Percentiles rank a stretch among this genome's conserved stretches.
These are phyloP conservation scores for Myotis myotis DNA, from an alignment of 2,797 vertebrate species.

Conservation along the genomic window DNA sequence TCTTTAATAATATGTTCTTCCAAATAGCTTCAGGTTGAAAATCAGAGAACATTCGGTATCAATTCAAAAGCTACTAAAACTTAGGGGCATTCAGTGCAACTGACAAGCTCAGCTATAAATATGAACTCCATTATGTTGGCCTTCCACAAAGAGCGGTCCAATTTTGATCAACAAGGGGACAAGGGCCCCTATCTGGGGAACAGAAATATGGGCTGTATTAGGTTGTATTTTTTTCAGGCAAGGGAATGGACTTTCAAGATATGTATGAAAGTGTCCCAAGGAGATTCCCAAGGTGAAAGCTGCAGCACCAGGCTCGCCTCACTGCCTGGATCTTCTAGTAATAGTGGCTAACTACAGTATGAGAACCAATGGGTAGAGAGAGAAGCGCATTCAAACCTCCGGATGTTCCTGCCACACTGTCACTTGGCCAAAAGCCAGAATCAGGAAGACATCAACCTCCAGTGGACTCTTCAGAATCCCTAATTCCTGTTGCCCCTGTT, in stretches of 20 bases:
- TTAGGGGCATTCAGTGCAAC: background rate
- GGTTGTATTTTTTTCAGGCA: background rate
- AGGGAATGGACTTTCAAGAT: constrained; percentile 8
- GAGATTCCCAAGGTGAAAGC: background rate
- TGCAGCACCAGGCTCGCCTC: background rate
- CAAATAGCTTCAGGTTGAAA: background rate
- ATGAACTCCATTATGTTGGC: background rate
- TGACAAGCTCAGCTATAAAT: background rate
- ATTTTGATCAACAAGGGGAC: background rate
- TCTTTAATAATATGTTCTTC: background rate
- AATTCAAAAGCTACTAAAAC: background rate
- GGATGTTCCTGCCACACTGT: background rate
- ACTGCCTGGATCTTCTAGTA: background rate
- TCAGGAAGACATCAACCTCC: background rate
- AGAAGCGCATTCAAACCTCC: background rate
- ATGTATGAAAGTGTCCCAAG: background rate
- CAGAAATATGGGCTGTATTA: background rate
- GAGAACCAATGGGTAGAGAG: background rate
- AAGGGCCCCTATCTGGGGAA: background rate
- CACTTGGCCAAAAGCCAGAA: background rate
- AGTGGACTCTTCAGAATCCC: background rate
- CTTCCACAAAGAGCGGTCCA: background rate
- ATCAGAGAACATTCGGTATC: background rate
- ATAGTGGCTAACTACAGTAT: accelerated
- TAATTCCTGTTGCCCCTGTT: background rate